A percentile compares a stretch with the other conserved stretches of the same genome.
Conservation (phyloP, 2,797 vertebrate genomes). For the Semaprochilodus insignis region DNA sequence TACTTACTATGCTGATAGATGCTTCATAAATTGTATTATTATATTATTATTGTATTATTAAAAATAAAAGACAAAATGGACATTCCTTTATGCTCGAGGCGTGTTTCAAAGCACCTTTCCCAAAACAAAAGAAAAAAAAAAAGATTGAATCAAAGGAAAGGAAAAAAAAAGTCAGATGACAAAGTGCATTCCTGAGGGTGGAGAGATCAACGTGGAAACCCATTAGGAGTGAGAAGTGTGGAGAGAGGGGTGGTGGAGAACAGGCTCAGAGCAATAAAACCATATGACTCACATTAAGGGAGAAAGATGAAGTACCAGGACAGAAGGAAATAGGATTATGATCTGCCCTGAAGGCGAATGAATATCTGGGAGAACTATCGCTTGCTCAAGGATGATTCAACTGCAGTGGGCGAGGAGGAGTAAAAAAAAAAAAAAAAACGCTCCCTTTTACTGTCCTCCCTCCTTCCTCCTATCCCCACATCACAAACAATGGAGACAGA, state of each 20-base stretch:
- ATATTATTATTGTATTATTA: not conserved
- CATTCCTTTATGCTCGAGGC: not conserved
- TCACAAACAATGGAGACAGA: not conserved
- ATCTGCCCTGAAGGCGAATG: constrained; percentile 73
- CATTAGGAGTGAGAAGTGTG: constrained; percentile 55
- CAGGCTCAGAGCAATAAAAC: constrained; percentile 68
- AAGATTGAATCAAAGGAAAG: constrained; percentile 53
- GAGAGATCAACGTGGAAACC: constrained; percentile 53
- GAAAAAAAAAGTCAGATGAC: constrained; percentile 60
- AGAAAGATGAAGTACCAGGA: constrained; percentile 71
- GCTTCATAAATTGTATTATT: not conserved
- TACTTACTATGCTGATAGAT: not conserved
- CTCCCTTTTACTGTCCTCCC: constrained; percentile 37
- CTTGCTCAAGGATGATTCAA: constrained; percentile 74
- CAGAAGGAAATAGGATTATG: constrained; percentile 78
- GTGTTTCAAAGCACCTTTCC: constrained; percentile 28
- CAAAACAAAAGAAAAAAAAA: constrained; percentile 47
- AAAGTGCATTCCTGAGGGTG: constrained; percentile 57
- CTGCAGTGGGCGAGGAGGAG: constrained; percentile 57
- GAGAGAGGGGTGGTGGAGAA: constrained; percentile 55
- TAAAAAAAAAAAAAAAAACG: constrained; percentile 25
- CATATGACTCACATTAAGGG: constrained; percentile 73
- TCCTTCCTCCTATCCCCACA: constrained; percentile 23
- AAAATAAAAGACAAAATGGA: not conserved
- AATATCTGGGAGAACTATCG: constrained; percentile 70